Conservation (phyloP, 2,113 vertebrate species). For the Triplophysa tibetana region DNA sequence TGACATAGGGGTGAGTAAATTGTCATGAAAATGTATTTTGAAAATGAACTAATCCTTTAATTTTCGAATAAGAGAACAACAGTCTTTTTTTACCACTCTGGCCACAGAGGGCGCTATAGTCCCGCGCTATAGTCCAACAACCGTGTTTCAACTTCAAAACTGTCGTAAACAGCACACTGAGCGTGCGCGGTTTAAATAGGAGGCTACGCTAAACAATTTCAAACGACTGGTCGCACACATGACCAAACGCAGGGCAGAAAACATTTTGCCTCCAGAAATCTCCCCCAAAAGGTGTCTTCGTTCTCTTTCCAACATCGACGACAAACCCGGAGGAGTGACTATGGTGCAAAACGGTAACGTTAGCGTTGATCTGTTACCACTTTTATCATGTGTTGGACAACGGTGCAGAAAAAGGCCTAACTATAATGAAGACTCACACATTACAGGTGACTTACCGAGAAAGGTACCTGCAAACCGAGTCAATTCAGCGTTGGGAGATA, state of each 20-base stretch:
- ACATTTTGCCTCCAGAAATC: slow-evolving; percentile 39
- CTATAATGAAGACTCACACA: slow-evolving; percentile 27
- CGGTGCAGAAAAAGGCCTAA: slow-evolving; percentile 66
- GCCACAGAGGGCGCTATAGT: neutral
- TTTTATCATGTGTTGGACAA: slow-evolving; percentile 45
- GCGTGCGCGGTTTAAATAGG: too few species aligned
- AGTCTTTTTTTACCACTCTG: neutral
- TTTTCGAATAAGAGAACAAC: too few species aligned
- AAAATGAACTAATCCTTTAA: too few species aligned
- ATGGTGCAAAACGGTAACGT: slow-evolving; percentile 25
- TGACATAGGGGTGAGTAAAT: too few species aligned
- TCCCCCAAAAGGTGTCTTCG: slow-evolving; percentile 59
- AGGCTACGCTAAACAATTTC: neutral
- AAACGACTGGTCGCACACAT: slow-evolving; percentile 48
- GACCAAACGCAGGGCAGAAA: slow-evolving; percentile 70
- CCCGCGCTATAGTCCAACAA: neutral
- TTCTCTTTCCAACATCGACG: slow-evolving; percentile 44
- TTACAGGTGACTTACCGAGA: neutral
- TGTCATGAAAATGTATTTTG: too few species aligned
- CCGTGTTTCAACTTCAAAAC: neutral
- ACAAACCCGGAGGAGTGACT: slow-evolving; percentile 50
- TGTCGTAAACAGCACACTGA: slow-evolving; percentile 5
- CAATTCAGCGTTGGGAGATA: neutral
- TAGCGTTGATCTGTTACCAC: slow-evolving; percentile 31
- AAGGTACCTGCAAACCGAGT: neutral